Evolutionary conservation across 2,797 vertebrate species (phyloP), one percentile per base, ranked within the genome.

Genomic region (Clarias fuscus): DNA sequence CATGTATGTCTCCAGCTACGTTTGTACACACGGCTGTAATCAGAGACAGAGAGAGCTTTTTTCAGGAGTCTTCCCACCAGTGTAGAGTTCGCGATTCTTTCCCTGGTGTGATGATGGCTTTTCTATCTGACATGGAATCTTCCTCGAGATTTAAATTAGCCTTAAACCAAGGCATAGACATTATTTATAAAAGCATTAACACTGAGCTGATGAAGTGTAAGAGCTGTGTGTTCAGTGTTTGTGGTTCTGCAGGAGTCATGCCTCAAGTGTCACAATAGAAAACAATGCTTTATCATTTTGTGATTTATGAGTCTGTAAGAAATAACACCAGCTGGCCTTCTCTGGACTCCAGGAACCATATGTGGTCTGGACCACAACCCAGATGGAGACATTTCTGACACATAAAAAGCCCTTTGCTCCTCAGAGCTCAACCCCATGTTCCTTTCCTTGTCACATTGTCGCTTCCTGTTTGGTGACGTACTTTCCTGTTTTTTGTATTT

Each of bases 191-290:
- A 22, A 22, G 14, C 5, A 78, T 37, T 22, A 79, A 24, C 30
- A 40, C 77, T 79, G 18, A 62, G 8, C 30, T 37, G 76, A 79
- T 62, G 76, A 79, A 62, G 76, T 79, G 58, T 37, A 79, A 79
- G 62, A 61, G 58, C 11, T 15, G 58, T 59, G 58, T 59, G 0
- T 14, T 15, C 13, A 3, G 73, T 68, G 53, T 78, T 37, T 85
- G 75, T 85, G 84, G 84, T 64, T 24, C 27, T 17, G 27, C 27
- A 61, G 58, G 68, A 73, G 70, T 86, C 1, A 85, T 53, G 27
- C 65, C 59, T 85, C 84, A 68, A 78, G 61, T 33, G 40, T 59
- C 48, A n/a, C 53, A 85, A 59, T n/a, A 85, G 33, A 24, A 65
- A 84, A 37, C 27, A 27, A 53, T 8, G 0, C 43, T 56, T 65